Evolutionary conservation across 2,797 vertebrate genomes (phyloP).

Genomic region (Tolypeutes matacus): DNA sequence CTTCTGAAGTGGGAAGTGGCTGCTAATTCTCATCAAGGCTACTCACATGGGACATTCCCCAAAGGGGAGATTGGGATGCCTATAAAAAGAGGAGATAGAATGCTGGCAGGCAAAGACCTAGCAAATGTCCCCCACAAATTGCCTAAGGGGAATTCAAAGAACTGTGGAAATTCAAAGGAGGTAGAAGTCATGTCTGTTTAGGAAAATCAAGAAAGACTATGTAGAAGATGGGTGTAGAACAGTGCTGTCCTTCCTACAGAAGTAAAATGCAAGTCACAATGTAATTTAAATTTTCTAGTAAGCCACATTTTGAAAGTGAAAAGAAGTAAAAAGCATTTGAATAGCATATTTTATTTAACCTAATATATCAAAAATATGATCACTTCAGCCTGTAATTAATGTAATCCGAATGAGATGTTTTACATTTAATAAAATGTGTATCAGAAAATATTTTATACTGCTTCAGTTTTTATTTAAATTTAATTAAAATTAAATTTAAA

Average conservation of each 20-base stretch:
- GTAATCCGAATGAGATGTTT: neutral
- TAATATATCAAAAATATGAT: neutral
- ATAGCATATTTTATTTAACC: conserved; percentile 6
- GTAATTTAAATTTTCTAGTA: neutral
- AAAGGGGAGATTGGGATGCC: neutral
- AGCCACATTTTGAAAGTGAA: neutral
- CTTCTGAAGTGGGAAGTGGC: neutral
- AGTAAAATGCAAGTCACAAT: neutral
- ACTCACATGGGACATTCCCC: neutral
- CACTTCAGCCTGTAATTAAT: neutral
- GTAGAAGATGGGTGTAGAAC: neutral
- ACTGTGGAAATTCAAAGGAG: neutral
- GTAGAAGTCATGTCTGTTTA: neutral
- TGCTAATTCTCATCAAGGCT: neutral
- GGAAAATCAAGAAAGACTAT: neutral
- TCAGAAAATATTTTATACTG: neutral
- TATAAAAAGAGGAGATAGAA: neutral
- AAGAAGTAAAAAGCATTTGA: neutral
- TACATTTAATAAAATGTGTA: neutral
- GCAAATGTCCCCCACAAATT: neutral
- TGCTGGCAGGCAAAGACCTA: neutral
- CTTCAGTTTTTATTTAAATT: neutral
- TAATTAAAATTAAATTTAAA: neutral
- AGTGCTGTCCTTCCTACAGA: neutral
- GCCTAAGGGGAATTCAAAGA: conserved; percentile 12